Percentiles rank a stretch among this genome's conserved stretches.
Evolutionary conservation across 2,888 invertebrate species (phyloP).

Genomic region (Netelia inedita): DNA sequence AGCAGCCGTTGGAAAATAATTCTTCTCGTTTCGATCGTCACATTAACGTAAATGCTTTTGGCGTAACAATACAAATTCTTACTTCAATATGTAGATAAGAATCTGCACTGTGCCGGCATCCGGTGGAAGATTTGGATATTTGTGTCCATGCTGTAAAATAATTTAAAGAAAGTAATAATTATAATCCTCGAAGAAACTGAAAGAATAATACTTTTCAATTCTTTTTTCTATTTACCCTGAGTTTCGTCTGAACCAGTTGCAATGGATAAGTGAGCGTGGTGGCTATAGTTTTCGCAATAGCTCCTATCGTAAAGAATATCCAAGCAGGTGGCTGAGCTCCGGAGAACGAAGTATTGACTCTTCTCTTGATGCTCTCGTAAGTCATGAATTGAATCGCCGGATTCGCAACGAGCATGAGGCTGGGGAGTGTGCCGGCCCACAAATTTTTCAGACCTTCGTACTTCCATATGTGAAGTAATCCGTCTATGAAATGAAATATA

Average conservation of each 20-base stretch:
- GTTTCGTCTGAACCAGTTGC: conserved; percentile 93
- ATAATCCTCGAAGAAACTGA: background rate
- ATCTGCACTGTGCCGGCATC: conserved; percentile 89
- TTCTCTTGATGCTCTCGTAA: conserved; percentile 94
- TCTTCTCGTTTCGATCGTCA: no score
- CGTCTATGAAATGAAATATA: conserved; percentile 85
- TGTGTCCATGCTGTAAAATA: conserved; percentile 84
- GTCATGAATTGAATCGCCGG: conserved; percentile 97
- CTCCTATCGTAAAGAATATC: conserved; percentile 91
- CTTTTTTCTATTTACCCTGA: conserved; percentile 86
- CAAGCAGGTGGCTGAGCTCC: conserved; percentile 87
- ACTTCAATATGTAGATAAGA: conserved; percentile 88
- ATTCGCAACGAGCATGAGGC: conserved; percentile 94
- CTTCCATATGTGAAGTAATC: conserved; percentile 89
- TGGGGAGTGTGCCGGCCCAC: conserved; percentile 94
- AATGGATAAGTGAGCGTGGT: conserved; percentile 96
- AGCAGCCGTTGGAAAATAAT: no score
- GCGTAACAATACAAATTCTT: conserved; percentile 69
- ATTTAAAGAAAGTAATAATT: conserved; percentile 28
- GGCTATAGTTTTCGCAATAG: conserved; percentile 93
- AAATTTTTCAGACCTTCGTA: conserved; percentile 91
- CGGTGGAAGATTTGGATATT: conserved; percentile 82
- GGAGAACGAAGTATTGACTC: conserved; percentile 86
- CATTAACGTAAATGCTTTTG: background rate
- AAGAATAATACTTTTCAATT: no score